These are phyloP conservation scores for Hemichromis elongatus DNA, from an alignment of 2,113 vertebrate genomes.

Conservation along the genomic window DNA sequence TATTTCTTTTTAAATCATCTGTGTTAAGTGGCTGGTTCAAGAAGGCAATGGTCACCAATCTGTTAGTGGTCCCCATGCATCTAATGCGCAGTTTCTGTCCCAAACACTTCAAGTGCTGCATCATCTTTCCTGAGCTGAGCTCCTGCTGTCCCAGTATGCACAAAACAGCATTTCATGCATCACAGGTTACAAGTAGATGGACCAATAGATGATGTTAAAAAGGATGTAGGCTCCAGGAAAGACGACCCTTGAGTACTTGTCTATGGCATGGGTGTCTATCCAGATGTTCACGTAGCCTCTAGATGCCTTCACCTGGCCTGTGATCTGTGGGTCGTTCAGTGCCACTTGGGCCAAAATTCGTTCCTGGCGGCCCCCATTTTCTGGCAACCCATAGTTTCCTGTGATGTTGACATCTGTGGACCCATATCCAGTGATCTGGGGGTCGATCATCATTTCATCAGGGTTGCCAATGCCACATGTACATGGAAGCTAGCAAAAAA, in stretches of 20 bases:
- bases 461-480: constrained; percentile 83
- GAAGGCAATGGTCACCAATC: constrained; percentile 60
- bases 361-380: constrained; percentile 84
- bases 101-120: background rate
- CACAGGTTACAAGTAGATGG: constrained; percentile 86
- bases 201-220: constrained; percentile 99
- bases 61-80: constrained; percentile 16
- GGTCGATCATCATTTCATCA: constrained; percentile 79
- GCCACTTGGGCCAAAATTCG: constrained; percentile 86
- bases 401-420: constrained; percentile 82
- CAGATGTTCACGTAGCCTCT: constrained; percentile 88
- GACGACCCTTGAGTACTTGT: constrained; percentile 95
- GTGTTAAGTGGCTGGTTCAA: constrained; percentile 61
- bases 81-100: background rate
- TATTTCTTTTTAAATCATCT: constrained; percentile 3
- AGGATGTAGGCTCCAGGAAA: constrained; percentile 93
- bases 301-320: constrained; percentile 77
- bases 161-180: background rate
- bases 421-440: constrained; percentile 80
- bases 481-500: constrained; percentile 80
- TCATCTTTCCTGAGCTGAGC: background rate
- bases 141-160: background rate
- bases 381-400: constrained; percentile 77
- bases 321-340: constrained; percentile 78
- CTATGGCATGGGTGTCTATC: constrained; percentile 95